Conservation (phyloP, 1,140 invertebrate genomes). For the Drosophila erecta region DNA sequence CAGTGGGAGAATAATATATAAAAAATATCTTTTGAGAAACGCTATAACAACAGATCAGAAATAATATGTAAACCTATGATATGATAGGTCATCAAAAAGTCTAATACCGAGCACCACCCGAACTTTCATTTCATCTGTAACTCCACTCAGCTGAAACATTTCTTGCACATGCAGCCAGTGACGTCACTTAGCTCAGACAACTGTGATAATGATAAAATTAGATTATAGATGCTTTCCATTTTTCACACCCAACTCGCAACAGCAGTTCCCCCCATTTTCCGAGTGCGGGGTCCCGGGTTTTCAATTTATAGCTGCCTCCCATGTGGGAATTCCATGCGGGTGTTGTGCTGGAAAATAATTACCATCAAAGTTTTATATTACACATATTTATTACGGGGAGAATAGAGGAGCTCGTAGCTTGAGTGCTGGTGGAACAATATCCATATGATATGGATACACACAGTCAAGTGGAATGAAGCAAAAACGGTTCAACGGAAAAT, state of each 20-base stretch:
- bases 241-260: conserved; percentile 66
- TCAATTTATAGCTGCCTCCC: conserved; percentile 71
- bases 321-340: conserved; percentile 74
- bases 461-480: conserved; percentile 72
- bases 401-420: neutral
- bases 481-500: conserved; percentile 71
- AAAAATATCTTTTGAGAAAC: too few species aligned
- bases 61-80: too few species aligned
- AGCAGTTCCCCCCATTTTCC: neutral
- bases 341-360: conserved; percentile 74
- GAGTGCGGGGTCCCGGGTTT: conserved; percentile 16
- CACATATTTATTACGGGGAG: conserved; percentile 49
- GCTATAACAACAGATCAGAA: too few species aligned
- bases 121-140: conserved; percentile 32
- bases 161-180: conserved; percentile 57
- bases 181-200: conserved; percentile 80
- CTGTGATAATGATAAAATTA: conserved; percentile 83
- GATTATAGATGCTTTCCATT: conserved; percentile 81
- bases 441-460: conserved; percentile 42
- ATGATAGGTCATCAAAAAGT: neutral
- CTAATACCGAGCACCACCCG: neutral
- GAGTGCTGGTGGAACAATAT: neutral
- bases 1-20: neutral
- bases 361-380: conserved; percentile 78
- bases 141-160: conserved; percentile 23